Evolutionary conservation across 2,888 invertebrate genomes (phyloP), one percentile per base, ranked within the genome.

Genomic region (Pseudococcus longispinus): DNA sequence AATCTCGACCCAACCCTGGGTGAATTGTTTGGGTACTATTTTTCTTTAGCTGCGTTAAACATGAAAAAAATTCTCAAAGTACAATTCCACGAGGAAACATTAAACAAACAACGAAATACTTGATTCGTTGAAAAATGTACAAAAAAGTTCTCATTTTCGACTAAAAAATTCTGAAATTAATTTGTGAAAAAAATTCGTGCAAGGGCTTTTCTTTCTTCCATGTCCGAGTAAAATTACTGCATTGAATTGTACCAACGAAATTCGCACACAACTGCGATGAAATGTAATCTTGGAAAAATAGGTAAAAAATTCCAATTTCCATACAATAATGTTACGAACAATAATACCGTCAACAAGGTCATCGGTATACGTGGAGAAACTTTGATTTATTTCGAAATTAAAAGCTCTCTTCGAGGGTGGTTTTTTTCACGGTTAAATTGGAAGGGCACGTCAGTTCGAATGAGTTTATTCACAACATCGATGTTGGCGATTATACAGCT

Each of bases 381-480:
- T 70, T 29, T 70, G 70, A 29, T 70, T 70, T 70, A 70, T 70
- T 70, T 70, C 70, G 32, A 70, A 70, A 70, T 70, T 70, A 70
- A 70, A 70, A 70, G 3, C 70, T 70, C 29, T 32, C 70, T 32
- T 29, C 29, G 32, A 70, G 70, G 70, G 70, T 32, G 15, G 70
- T 70, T 70, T 70, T 65, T 70, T 70, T 70, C 65, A 70, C 70
- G 70, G 70, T 70, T 70, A 70, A 29, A 70, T 70, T 70, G 18
- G 70, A 70, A 70, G 32, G 70, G 29, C 29, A 70, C 70, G 70
- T 32, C 29, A 70, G 70, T 29, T 29, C 70, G 70, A 70, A 70
- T 70, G 29, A 70, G 70, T 70, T 70, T 70, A 70, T 29, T 70
- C 18, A 5, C 70, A 29, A 70, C n/a, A 29, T 70, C 70, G 18